A percentile compares a stretch with the other conserved stretches of the same genome.
Evolutionary conservation across 2,888 invertebrate genomes (phyloP).

Genomic region (Habroteleia sp.): DNA sequence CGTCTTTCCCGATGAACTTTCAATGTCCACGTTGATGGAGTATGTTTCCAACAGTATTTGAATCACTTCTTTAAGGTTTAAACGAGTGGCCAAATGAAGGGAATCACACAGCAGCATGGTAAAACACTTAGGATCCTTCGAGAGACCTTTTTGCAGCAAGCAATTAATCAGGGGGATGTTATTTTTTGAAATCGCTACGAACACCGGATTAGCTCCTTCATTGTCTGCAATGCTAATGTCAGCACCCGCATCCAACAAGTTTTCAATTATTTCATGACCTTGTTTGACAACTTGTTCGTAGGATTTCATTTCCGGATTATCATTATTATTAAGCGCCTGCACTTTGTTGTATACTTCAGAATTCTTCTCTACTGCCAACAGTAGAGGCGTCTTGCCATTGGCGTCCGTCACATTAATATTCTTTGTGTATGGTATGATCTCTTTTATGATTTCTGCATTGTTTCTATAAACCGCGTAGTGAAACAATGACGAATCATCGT

Average conservation of each 20-base stretch:
- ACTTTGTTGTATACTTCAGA: conserved; percentile 27
- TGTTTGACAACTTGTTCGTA: conserved; percentile 12
- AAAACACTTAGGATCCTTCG: conserved; percentile 26
- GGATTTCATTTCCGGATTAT: background rate
- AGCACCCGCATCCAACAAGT: conserved; percentile 19
- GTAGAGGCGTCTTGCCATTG: conserved; percentile 32
- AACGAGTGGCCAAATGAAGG: conserved; percentile 21
- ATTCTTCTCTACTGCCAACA: conserved; percentile 34
- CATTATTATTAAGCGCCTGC: background rate
- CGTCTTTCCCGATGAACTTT: conserved; percentile 2
- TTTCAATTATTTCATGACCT: conserved; percentile 29
- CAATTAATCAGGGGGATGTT: conserved; percentile 28
- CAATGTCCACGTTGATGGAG: conserved; percentile 30
- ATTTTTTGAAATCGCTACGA: conserved; percentile 14
- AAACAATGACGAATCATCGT: conserved; percentile 25
- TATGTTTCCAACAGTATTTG: conserved; percentile 31
- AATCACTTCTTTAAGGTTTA: conserved; percentile 29
- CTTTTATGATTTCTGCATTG: conserved; percentile 26
- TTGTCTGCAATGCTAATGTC: conserved; percentile 12
- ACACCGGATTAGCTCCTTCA: background rate
- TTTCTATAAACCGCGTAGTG: conserved; percentile 23
- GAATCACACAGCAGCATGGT: conserved; percentile 13
- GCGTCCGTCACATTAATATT: conserved; percentile 20
- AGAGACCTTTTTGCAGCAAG: conserved; percentile 17
- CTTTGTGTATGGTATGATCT: conserved; percentile 13